These are phyloP conservation scores for Oreotragus oreotragus DNA, from an alignment of 2,113 vertebrate genomes.

Conservation along the genomic window DNA sequence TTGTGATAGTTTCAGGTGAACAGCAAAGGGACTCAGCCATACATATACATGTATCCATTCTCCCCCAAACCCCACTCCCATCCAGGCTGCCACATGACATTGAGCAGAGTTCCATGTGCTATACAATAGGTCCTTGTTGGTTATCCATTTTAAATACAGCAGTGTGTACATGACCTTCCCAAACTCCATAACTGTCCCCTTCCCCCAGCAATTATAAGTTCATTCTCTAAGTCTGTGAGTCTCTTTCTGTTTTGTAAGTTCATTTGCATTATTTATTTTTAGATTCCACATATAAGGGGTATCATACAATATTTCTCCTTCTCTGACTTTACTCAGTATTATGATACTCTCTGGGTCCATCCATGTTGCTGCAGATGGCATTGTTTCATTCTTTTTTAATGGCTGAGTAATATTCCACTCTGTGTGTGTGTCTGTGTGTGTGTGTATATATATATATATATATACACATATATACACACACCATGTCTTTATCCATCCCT, in stretches of 20 bases:
- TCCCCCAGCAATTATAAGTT: not conserved
- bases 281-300: not conserved
- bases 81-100: not conserved
- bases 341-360: not conserved
- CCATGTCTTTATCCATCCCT: not conserved
- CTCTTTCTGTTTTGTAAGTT: not conserved
- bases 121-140: not conserved
- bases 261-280: not conserved
- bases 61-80: not conserved
- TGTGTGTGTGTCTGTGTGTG: not conserved
- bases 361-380: not conserved
- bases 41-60: not conserved
- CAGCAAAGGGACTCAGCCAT: not conserved
- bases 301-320: not conserved
- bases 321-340: not conserved
- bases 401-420: not conserved
- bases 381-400: not conserved
- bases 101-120: not conserved
- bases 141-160: not conserved
- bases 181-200: not conserved
- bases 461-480: fast-evolving
- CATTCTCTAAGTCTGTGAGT: not conserved
- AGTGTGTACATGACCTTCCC: not conserved
- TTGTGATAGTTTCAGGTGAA: not conserved
- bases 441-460: not conserved